These are phyloP conservation scores for Automeris io DNA, from an alignment of 2,888 invertebrate genomes.

Conservation along the genomic window DNA sequence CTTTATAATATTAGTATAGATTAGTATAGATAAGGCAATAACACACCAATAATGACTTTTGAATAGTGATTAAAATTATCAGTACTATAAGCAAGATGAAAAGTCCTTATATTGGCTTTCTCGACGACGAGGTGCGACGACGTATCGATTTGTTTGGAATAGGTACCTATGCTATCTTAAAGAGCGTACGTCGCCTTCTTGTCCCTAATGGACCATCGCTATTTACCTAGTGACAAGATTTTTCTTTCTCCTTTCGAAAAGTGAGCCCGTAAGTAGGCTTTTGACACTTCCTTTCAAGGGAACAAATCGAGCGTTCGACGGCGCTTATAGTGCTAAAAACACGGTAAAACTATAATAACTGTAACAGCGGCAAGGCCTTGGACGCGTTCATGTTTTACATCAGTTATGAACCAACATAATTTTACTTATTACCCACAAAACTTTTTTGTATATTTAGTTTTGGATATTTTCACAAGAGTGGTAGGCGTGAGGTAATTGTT, in stretches of 20 bases:
- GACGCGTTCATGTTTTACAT: slow-evolving; percentile 37
- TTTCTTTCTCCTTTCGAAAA: slow-evolving; percentile 43
- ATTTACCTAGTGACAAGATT: slow-evolving; percentile 45
- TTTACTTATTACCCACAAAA: neutral
- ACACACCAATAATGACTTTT: too few relatives aligned
- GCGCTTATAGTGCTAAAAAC: slow-evolving; percentile 35
- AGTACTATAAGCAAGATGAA: too few relatives aligned
- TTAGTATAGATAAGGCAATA: too few relatives aligned
- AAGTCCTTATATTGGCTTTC: too few relatives aligned
- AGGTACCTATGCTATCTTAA: slow-evolving; percentile 41
- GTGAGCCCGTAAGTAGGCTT: slow-evolving; percentile 37
- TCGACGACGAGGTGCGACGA: slow-evolving; percentile 27
- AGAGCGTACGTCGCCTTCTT: slow-evolving; percentile 23
- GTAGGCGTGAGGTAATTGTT: too few relatives aligned
- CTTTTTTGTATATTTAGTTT: neutral
- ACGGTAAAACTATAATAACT: slow-evolving; percentile 53
- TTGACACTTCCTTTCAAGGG: slow-evolving; percentile 43
- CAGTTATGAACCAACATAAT: slow-evolving; percentile 35
- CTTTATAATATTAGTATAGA: too few relatives aligned
- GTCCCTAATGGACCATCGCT: slow-evolving; percentile 51
- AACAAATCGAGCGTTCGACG: slow-evolving; percentile 40
- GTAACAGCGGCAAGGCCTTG: slow-evolving; percentile 47
- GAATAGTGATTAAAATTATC: too few relatives aligned
- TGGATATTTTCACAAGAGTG: too few relatives aligned
- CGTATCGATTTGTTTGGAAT: slow-evolving; percentile 65